phyloP scores from a whole-genome alignment of 2,797 vertebrate genomes.

The Sebastes cheni region DNA sequence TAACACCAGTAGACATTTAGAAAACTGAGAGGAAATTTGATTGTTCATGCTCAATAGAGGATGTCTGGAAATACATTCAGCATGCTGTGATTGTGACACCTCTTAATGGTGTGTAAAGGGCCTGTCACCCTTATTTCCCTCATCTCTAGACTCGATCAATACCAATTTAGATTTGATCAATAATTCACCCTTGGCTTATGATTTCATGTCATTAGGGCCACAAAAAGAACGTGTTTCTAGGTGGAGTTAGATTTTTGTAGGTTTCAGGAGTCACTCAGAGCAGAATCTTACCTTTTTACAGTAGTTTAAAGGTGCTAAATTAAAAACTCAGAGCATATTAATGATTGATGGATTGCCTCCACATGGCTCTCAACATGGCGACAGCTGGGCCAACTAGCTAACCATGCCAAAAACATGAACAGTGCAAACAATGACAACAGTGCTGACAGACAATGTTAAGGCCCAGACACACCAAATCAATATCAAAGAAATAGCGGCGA shows the following conservation, averaged over 20 bases:
- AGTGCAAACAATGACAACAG: background rate
- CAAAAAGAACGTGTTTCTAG: background rate
- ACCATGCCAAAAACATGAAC: background rate
- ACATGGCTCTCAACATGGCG: background rate
- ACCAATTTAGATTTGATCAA: constrained; percentile 83
- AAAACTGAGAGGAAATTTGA: constrained; percentile 37
- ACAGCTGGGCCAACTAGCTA: background rate
- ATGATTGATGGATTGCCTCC: background rate
- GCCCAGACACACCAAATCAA: no score
- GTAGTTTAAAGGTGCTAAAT: background rate
- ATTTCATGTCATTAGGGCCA: constrained; percentile 68
- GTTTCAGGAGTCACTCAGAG: background rate
- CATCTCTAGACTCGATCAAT: constrained; percentile 79
- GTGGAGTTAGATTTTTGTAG: background rate
- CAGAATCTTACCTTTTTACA: background rate
- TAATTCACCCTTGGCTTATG: constrained; percentile 82
- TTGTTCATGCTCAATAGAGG: constrained; percentile 28
- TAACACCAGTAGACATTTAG: constrained; percentile 30
- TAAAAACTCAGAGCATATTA: background rate
- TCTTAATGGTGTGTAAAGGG: constrained; percentile 32
- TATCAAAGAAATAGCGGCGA: no score
- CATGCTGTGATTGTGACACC: constrained; percentile 32
- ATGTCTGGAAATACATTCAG: constrained; percentile 27
- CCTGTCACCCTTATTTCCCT: constrained; percentile 32
- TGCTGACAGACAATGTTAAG: no score